Evolutionary conservation across 1,140 invertebrate species (phyloP).

Genomic region (Drosophila bipectinata): DNA sequence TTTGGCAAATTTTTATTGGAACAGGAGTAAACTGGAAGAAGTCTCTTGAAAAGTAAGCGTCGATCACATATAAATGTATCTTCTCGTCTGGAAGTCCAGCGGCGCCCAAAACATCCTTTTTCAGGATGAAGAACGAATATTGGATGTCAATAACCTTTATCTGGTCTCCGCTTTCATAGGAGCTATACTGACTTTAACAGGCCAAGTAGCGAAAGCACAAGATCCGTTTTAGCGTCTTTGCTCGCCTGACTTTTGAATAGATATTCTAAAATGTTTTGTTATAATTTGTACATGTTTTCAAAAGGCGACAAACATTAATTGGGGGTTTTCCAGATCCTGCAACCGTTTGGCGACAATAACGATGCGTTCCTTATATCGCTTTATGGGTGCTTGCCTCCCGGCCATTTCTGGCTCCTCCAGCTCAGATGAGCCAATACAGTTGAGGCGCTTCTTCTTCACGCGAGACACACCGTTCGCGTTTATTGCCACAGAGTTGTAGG

Average conservation of each 20-base stretch:
- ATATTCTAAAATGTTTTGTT: conserved; percentile 56
- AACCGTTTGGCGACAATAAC: conserved; percentile 32
- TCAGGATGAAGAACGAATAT: conserved; percentile 64
- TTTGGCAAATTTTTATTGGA: too few relatives aligned
- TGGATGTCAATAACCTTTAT: conserved; percentile 64
- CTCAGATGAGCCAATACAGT: conserved; percentile 62
- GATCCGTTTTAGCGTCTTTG: conserved; percentile 18
- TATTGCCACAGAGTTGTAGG: conserved; percentile 44
- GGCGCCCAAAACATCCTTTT: conserved; percentile 46
- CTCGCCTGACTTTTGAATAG: conserved; percentile 17
- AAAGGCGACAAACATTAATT: conserved; percentile 63
- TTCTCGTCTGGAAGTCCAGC: conserved; percentile 27
- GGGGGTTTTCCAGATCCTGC: conserved; percentile 49
- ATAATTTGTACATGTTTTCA: conserved; percentile 62
- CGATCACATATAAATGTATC: conserved; percentile 45
- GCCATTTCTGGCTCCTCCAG: conserved; percentile 20
- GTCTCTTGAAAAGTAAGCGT: conserved; percentile 52
- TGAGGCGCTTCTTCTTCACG: conserved; percentile 22
- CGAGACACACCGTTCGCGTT: conserved; percentile 7
- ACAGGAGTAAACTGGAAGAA: conserved; percentile 59
- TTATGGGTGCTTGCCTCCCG: conserved; percentile 36
- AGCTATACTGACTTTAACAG: background rate
- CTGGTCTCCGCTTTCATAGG: background rate
- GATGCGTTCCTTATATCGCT: conserved; percentile 57
- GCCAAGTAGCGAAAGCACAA: conserved; percentile 60